phyloP scores from a whole-genome alignment of 2,888 invertebrate genomes.

The Cephus rjabovi region DNA sequence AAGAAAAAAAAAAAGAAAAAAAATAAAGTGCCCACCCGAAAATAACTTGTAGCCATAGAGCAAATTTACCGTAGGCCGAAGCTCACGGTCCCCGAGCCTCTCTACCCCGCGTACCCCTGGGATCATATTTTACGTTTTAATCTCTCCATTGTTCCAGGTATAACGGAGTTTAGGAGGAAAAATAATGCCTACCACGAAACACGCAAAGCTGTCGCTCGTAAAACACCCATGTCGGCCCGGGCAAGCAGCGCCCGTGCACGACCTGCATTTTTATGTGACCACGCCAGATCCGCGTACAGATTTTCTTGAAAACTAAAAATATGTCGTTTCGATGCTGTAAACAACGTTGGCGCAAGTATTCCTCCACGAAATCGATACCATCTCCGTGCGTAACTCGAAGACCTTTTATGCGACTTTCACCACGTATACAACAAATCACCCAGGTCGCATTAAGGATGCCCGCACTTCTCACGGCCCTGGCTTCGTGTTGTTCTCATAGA shows the following conservation, averaged over 20 bases:
- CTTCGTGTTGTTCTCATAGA: not conserved
- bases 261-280: constrained; percentile 62
- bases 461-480: not conserved
- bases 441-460: not conserved
- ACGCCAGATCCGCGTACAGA: constrained; percentile 58
- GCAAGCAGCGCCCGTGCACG: constrained; percentile 55
- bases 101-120: constrained; percentile 45
- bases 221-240: constrained; percentile 58
- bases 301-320: constrained; percentile 56
- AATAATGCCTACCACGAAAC: constrained; percentile 65
- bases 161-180: constrained; percentile 66
- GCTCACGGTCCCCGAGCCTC: not conserved
- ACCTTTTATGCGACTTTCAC: constrained; percentile 28
- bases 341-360: constrained; percentile 29
- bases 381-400: constrained; percentile 31
- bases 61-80: constrained; percentile 23
- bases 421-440: constrained; percentile 26
- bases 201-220: constrained; percentile 64
- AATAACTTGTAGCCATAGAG: constrained; percentile 26
- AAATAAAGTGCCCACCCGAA: constrained; percentile 24
- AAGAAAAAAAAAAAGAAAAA: too few relatives aligned
- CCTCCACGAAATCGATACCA: constrained; percentile 20
- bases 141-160: constrained; percentile 66
- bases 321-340: constrained; percentile 44
- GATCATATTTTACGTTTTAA: constrained; percentile 66